Evolutionary conservation across 2,797 vertebrate species (phyloP).

Genomic region (Gephyroberyx darwinii): DNA sequence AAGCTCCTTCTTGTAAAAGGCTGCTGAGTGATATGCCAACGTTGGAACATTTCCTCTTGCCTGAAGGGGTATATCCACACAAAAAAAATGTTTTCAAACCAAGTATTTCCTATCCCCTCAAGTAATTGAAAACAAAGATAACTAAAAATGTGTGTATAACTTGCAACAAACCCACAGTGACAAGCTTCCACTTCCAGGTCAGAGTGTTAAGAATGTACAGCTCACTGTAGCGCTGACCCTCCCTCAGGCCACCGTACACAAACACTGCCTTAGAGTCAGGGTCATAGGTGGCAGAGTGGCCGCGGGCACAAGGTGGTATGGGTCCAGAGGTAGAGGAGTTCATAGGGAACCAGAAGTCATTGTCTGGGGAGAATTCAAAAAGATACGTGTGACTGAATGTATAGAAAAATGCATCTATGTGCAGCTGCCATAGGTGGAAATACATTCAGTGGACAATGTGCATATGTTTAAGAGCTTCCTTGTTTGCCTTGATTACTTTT

Average conservation of each 20-base stretch:
- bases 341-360: constrained; percentile 89
- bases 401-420: not conserved
- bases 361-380: constrained; percentile 76
- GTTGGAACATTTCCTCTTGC: constrained; percentile 86
- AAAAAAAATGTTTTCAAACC: not conserved
- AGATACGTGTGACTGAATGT: not conserved
- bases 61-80: constrained; percentile 64
- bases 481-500: not conserved
- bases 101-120: not conserved
- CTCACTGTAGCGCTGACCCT: constrained; percentile 78
- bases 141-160: not conserved
- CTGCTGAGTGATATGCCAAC: constrained; percentile 86
- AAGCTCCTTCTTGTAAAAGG: constrained; percentile 88
- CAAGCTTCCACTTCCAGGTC: constrained; percentile 89
- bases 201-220: constrained; percentile 86
- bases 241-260: constrained; percentile 87
- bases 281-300: constrained; percentile 89
- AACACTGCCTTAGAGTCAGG: constrained; percentile 86
- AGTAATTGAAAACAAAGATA: not conserved
- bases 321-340: constrained; percentile 72
- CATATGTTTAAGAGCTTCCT: not conserved
- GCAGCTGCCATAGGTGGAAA: not conserved
- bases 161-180: constrained; percentile 82
- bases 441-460: not conserved
- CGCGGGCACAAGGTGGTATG: constrained; percentile 74